A percentile compares a stretch with the other conserved stretches of the same genome.
These are phyloP conservation scores for Incurvaria masculella DNA, from an alignment of 2,888 invertebrate species.

Conservation along the genomic window DNA sequence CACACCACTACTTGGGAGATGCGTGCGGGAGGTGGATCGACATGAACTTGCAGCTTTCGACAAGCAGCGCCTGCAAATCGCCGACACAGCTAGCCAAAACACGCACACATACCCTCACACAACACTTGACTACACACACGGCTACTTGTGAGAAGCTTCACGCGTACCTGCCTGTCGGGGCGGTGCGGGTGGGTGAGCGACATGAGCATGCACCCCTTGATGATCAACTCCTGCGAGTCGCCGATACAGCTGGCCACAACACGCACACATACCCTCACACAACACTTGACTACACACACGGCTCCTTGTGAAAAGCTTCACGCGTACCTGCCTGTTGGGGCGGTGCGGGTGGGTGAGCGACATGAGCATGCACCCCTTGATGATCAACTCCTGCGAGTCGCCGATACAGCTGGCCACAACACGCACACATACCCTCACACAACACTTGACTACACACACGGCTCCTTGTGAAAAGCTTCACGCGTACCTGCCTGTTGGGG, in stretches of 20 bases:
- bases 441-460: no score
- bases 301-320: no score
- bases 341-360: conserved; percentile 85
- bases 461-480: no score
- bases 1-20: no score
- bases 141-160: no score
- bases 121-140: no score
- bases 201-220: conserved; percentile 65
- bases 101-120: no score
- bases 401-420: conserved; percentile 93
- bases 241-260: conserved; percentile 93
- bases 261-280: no score
- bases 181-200: conserved; percentile 85
- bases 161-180: conserved; percentile 73
- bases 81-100: conserved; percentile 93
- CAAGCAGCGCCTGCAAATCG: conserved; percentile 88
- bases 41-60: conserved; percentile 65
- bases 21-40: conserved; percentile 82
- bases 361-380: conserved; percentile 65
- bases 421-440: no score
- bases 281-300: no score
- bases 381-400: conserved; percentile 88
- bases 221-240: conserved; percentile 88
- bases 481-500: conserved; percentile 73
- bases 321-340: conserved; percentile 73